phyloP scores from a whole-genome alignment of 2,888 invertebrate genomes.

The Aproaerema taeniolella region DNA sequence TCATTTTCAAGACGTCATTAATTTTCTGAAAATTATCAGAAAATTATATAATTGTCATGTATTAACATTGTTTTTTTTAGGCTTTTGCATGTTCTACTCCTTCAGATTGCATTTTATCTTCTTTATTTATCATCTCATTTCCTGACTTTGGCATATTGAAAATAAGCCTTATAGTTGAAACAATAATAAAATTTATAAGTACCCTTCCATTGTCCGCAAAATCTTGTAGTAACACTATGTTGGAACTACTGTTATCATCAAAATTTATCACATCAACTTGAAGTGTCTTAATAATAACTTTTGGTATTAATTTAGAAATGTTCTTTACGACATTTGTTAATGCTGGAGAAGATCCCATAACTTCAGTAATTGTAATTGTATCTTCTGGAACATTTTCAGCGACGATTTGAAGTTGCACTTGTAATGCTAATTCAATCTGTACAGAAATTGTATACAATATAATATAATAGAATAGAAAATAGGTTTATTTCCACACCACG shows the following conservation, averaged over 20 bases:
- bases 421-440: constrained; percentile 35
- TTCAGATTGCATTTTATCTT: not conserved
- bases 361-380: constrained; percentile 27
- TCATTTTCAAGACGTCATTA: not conserved
- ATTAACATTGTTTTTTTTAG: not conserved
- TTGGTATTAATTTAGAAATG: not conserved
- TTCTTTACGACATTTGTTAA: not conserved
- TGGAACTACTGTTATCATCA: not conserved
- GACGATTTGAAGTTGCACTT: constrained; percentile 39
- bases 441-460: constrained; percentile 15
- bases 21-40: not conserved
- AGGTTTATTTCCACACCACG: not conserved
- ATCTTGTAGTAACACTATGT: not conserved
- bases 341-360: not conserved
- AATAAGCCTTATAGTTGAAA: no score
- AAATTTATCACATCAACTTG: not conserved
- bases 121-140: no score
- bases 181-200: no score
- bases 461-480: not conserved
- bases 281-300: constrained; percentile 20
- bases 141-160: no score
- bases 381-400: constrained; percentile 29
- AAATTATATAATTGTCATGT: not conserved
- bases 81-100: not conserved
- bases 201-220: not conserved